phyloP scores from a whole-genome alignment of 2,113 vertebrate species.

The Poeciliopsis retropinna region DNA sequence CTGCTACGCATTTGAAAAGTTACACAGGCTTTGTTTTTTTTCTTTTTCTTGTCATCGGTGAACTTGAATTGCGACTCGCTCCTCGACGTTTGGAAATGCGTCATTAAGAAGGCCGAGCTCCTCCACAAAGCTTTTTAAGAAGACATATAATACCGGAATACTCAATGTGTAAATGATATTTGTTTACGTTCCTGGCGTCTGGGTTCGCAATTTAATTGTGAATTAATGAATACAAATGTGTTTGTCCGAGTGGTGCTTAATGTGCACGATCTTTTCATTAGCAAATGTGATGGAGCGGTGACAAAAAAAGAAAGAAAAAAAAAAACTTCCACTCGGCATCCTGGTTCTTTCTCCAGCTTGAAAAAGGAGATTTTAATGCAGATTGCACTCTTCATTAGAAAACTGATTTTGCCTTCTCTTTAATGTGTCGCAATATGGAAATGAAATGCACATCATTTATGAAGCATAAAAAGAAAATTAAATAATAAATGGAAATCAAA shows the following conservation, averaged over 20 bases:
- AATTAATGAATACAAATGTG: slow-evolving; percentile 67
- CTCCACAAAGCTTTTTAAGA: slow-evolving; percentile 1
- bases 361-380: slow-evolving; percentile 30
- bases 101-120: slow-evolving; percentile 32
- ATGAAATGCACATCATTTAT: slow-evolving; percentile 1
- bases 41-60: slow-evolving; percentile 23
- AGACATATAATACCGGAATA: slow-evolving; percentile 6
- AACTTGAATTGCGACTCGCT: slow-evolving; percentile 57
- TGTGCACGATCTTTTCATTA: slow-evolving; percentile 44
- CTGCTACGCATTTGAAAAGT: slow-evolving; percentile 41
- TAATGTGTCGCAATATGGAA: slow-evolving; percentile 17
- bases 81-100: slow-evolving; percentile 50
- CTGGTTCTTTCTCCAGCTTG: slow-evolving; percentile 9
- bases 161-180: slow-evolving; percentile 55
- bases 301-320: background rate
- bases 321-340: background rate
- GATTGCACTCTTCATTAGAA: slow-evolving; percentile 19
- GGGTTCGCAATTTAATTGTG: slow-evolving; percentile 53
- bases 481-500: slow-evolving; percentile 3
- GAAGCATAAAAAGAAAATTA: slow-evolving; percentile 1
- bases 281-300: slow-evolving; percentile 25
- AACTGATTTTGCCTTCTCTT: slow-evolving; percentile 17
- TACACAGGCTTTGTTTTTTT: slow-evolving; percentile 31
- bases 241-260: slow-evolving; percentile 55
- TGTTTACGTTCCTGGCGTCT: slow-evolving; percentile 54